Base-by-base conservation (phyloP, 2,888 invertebrate genomes). In the Lasius fuliginosus region DNA sequence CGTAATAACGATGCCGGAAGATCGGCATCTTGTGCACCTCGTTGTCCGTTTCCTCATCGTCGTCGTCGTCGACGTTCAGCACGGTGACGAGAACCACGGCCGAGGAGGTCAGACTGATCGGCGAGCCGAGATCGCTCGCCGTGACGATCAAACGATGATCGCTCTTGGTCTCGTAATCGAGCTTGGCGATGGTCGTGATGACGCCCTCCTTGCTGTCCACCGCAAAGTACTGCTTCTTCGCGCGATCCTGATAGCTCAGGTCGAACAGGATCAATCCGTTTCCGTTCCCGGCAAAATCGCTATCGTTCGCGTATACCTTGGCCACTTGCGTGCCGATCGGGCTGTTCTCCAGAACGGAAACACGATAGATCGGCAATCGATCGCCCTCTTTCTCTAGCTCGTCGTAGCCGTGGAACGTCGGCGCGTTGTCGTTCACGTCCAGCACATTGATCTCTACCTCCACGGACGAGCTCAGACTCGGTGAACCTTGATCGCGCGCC, bases 171-270 rank as follows among this genome's bases (percentile, higher is more conserved):
- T 98, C 98, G 92, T 97, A 98, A 92, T 98, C 97, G 65, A 98
- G 95, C 92, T 96, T 96, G 0, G 97, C 96, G 1, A 97, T 96
- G 0, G 98, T 98, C 9, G 97, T 97, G 0, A 98, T 96, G 1
- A 97, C 96, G 12, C 98, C 98, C 92, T 98, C 98, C 91, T 98
- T 97, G 0, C 98, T 98, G 93, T 98, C 98, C 74, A 98, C 97
- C 30, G 97, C 96, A 93, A 98, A 98, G 64, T 97, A 94, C 67
- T 94, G 94, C 18, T 92, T 92, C n/a, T 93, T 90, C 0, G 81
- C 11, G 2, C 82, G 74, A 86, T 96, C 97, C 86, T 96, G 96
- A 85, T 97, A 96, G 0, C 97, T 96, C 65, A 98, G 95, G 90
- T 97, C 97, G 89, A 97, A 98, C 0, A 98, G 95, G 3, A 98